Evolutionary conservation across 2,888 invertebrate species (phyloP), one percentile per base, ranked within the genome.

Genomic region (Camponotus fellah): DNA sequence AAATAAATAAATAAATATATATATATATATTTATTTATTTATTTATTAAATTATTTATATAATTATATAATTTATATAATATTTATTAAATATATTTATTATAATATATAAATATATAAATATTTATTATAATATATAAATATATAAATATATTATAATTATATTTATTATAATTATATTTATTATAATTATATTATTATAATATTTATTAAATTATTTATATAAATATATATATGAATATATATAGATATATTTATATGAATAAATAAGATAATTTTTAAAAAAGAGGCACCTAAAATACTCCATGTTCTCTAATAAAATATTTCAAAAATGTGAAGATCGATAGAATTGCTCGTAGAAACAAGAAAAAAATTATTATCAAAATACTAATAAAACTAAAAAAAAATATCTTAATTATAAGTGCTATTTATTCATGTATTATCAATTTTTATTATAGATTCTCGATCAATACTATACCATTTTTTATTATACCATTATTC

Each of bases 401-500:
- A n/a, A n/a, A 64, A 75, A 64, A 64, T 17, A 32, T 53, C 14
- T 56, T 14, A 3, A 43, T 77, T 21, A 53, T 53, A 6, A 56
- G 14, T 37, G 43, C n/a, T 69, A 21, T 2, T 26, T 26, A 10
- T 17, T 0, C 26, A 10, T n/a, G 17, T 21, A 17, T 26, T 26
- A 26, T 17, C 40, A 21, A 64, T 65, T 37, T 46, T 10, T 6
- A 8, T 12, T 8, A 10, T 32, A 64, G 65, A 49, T 37, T 14
- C 3, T 34, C 43, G 21, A 43, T 76, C 6, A 5, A 46, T 76
- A 17, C 49, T 46, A 37, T 68, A 69, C n/a, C n/a, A n/a, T n/a
- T n/a, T n/a, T 58, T 60, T 79, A 60, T 71, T 58, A 53, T 8
- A 10, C 6, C 17, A 2, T 34, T 26, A 68, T 76, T 43, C 68